Evolutionary conservation across 2,888 invertebrate species (phyloP).

Genomic region (Dicycla oo): DNA sequence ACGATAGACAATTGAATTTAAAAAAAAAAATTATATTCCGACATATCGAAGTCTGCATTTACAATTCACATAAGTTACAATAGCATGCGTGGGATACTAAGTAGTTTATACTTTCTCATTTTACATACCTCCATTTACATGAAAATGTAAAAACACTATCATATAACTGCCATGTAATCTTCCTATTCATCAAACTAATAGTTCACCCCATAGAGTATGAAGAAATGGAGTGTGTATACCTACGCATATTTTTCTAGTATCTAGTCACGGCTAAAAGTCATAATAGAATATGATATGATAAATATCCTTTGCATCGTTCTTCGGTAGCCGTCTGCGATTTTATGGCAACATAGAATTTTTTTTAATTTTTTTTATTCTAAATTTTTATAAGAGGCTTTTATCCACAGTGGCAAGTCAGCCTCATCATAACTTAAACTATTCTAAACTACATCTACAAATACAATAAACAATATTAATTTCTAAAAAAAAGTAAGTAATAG

Average conservation of each 20-base stretch:
- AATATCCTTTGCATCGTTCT: no score
- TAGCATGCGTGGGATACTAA: slow-evolving; percentile 26
- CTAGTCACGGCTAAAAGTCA: background rate
- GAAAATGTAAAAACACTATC: slow-evolving; percentile 36
- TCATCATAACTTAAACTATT: no score
- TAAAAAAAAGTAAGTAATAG: no score
- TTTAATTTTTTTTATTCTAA: no score
- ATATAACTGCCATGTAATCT: slow-evolving; percentile 30
- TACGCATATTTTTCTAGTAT: background rate
- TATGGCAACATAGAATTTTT: no score
- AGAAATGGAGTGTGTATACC: slow-evolving; percentile 18
- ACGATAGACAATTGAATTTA: background rate
- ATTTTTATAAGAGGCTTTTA: no score
- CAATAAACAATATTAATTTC: no score
- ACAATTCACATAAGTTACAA: slow-evolving; percentile 13
- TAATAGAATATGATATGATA: no score
- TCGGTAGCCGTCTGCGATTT: background rate
- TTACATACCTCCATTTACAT: slow-evolving; percentile 14
- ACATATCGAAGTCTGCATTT: slow-evolving; percentile 4
- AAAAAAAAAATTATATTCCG: slow-evolving; percentile 7
- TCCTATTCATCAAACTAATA: slow-evolving; percentile 48
- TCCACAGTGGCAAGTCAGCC: no score
- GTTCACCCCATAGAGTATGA: slow-evolving; percentile 52
- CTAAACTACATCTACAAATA: no score
- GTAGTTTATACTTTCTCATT: slow-evolving; percentile 20